Evolutionary conservation across 1,140 invertebrate genomes (phyloP), one percentile per base, ranked within the genome.

Genomic region (Andrena cerasifolii): DNA sequence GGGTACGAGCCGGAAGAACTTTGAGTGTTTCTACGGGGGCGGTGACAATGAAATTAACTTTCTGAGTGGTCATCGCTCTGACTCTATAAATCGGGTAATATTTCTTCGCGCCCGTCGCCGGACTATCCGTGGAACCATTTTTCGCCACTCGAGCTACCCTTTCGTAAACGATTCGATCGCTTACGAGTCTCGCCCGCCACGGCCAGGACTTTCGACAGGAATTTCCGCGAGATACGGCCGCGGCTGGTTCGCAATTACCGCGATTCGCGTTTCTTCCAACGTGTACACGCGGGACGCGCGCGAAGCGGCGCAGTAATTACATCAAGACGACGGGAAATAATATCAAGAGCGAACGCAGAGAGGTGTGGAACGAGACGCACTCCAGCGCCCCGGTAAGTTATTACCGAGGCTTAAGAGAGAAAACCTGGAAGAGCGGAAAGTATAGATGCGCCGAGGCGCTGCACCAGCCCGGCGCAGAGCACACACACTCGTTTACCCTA

Each of bases 321-420:
- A 49, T 40, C 16, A 26, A 51, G 31, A 45, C 24, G 47, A 36
- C 16, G 53, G 63, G 58, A 79, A 79, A 79, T 66, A 82, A 76
- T 67, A 82, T 70, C 28, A 71, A 54, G 63, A 45, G 56, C 36
- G 8, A 58, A 7, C n/a, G 43, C 16, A 26, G 40, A 33, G 45
- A 54, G 45, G 6, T 47, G 45, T 36, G 75, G 49, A 61, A 75
- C 56, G 75, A 56, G 76, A 75, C 28, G 61, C 51, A 47, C 72
- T 72, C 77, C 62, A 67, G 67, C 68, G 80, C 40, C 56, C 21
- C 59, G 12, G 71, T 62, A 58, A 80, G 62, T 80, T 80, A 84
- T 84, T 84, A 80, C 49, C 66, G 54, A 33, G 77, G 68, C 62
- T 80, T 83, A 77, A 66, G 67, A n/a, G 36, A 58, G 67, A 80